A percentile compares a stretch with the other conserved stretches of the same genome.
Conservation (phyloP, 2,113 vertebrate genomes). For the Actinemys pallida region DNA sequence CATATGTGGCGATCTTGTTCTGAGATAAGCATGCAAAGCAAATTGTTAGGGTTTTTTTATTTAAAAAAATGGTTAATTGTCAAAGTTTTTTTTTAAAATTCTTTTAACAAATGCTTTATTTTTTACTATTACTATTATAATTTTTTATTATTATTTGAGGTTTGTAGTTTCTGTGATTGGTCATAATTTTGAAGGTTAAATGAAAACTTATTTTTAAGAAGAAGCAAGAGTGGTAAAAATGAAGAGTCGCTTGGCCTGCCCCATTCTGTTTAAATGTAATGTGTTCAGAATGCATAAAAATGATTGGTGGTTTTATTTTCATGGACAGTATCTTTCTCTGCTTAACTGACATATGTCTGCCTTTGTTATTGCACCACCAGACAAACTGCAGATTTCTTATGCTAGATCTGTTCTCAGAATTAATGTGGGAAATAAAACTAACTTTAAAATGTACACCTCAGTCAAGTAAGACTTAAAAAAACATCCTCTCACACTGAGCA, state of each 20-base stretch:
- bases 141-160: no score
- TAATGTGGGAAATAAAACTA: not conserved
- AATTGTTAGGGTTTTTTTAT: no score
- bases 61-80: no score
- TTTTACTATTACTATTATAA: no score
- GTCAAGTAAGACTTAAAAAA: not conserved
- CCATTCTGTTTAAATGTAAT: not conserved
- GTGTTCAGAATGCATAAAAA: not conserved
- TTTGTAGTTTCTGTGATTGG: no score
- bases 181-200: not conserved
- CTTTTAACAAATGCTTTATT: no score
- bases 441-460: constrained; percentile 9
- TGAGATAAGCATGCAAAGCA: no score
- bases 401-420: not conserved
- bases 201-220: not conserved
- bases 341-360: not conserved
- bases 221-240: not conserved
- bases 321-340: not conserved
- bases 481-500: constrained; percentile 22
- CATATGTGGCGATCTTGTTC: no score
- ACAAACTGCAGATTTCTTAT: not conserved
- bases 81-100: no score
- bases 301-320: not conserved
- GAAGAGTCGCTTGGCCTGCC: not conserved
- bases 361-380: not conserved